Percentiles rank a stretch among this genome's conserved stretches.
Conservation (phyloP, 2,888 invertebrate genomes). For the Clusia tigrina region DNA sequence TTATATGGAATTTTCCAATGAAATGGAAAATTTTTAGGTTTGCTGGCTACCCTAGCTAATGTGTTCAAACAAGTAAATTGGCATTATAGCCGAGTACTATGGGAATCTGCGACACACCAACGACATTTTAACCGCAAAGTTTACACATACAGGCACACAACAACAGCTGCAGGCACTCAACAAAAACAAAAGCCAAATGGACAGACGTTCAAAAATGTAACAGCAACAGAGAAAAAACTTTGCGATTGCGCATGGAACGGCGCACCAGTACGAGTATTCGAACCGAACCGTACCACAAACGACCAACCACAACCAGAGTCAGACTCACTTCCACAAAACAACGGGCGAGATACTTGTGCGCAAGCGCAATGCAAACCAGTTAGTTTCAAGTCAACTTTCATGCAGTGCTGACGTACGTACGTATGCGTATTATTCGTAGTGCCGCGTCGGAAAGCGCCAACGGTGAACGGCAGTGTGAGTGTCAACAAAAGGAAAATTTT, state of each 20-base stretch:
- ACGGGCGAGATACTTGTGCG: slow-evolving; percentile 29
- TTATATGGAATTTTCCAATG: no score
- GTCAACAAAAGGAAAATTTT: slow-evolving; percentile 1
- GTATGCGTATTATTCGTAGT: no score
- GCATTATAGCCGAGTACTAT: slow-evolving; percentile 14
- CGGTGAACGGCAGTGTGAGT: background rate
- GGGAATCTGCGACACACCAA: slow-evolving; percentile 22
- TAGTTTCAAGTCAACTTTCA: slow-evolving; percentile 64
- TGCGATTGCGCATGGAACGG: slow-evolving; percentile 30
- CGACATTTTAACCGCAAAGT: slow-evolving; percentile 11
- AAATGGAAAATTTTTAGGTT: no score
- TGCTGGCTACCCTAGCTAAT: background rate
- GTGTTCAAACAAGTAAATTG: no score
- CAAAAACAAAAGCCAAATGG: slow-evolving; percentile 17
- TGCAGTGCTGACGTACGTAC: slow-evolving; percentile 56
- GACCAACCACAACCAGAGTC: background rate
- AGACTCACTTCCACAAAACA: background rate
- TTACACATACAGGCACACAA: background rate
- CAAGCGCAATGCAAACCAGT: slow-evolving; percentile 57
- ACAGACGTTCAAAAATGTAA: slow-evolving; percentile 22
- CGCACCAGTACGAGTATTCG: slow-evolving; percentile 24
- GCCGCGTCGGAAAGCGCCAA: background rate
- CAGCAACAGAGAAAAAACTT: slow-evolving; percentile 22
- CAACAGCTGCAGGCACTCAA: slow-evolving; percentile 19
- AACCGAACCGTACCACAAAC: slow-evolving; percentile 15